Conservation (phyloP, 2,888 invertebrate genomes). For the Meteorus cinctellus region DNA sequence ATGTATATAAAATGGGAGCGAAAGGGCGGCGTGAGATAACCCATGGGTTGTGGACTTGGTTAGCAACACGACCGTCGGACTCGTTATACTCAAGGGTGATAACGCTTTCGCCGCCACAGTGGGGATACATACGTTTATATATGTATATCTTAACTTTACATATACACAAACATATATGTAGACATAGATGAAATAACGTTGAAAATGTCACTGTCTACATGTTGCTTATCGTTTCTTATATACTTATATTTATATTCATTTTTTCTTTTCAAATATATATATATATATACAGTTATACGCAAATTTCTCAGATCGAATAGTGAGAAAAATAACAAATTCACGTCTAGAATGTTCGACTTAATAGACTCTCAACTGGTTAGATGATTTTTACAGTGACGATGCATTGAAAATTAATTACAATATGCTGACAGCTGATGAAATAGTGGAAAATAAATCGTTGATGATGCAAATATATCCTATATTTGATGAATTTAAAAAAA, state of each 20-base stretch:
- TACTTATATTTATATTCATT: background rate
- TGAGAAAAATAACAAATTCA: too few relatives aligned
- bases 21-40: constrained; percentile 56
- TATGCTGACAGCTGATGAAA: too few relatives aligned
- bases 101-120: constrained; percentile 49
- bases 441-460: too few relatives aligned
- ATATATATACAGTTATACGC: too few relatives aligned
- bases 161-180: background rate
- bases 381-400: too few relatives aligned
- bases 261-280: background rate
- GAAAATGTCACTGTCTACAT: background rate
- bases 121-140: constrained; percentile 37
- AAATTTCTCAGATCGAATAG: too few relatives aligned
- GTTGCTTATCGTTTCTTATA: background rate
- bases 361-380: too few relatives aligned
- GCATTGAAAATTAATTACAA: too few relatives aligned
- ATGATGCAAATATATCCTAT: too few relatives aligned
- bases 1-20: constrained; percentile 43
- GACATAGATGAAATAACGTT: background rate
- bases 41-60: constrained; percentile 54
- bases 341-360: too few relatives aligned
- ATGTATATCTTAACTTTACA: constrained; percentile 16
- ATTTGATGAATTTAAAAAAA: too few relatives aligned
- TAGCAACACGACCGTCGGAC: constrained; percentile 57
- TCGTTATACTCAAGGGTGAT: constrained; percentile 58